Percentiles rank a stretch among this genome's conserved stretches.
phyloP scores from a whole-genome alignment of 2,113 vertebrate genomes.

The Sapajus apella region DNA sequence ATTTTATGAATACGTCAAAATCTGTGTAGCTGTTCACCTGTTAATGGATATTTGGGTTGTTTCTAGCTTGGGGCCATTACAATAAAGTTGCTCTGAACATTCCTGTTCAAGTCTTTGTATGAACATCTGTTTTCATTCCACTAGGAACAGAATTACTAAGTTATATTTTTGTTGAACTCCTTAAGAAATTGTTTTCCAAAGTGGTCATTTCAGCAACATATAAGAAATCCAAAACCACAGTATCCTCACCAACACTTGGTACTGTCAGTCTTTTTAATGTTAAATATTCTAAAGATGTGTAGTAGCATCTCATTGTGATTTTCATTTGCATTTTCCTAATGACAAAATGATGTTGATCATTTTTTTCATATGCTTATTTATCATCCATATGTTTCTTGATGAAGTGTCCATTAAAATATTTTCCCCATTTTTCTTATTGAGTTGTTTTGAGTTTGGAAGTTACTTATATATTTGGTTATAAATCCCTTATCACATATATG shows the following conservation, averaged over 20 bases:
- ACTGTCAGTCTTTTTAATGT: not conserved
- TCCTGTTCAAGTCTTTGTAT: not conserved
- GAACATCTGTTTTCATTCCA: not conserved
- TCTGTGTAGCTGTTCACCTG: not conserved
- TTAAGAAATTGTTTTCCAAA: not conserved
- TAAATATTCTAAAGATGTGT: not conserved
- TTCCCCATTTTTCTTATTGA: not conserved
- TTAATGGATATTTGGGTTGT: not conserved
- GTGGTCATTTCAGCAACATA: not conserved
- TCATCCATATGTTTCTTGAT: not conserved
- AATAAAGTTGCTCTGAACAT: not conserved
- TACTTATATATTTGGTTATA: constrained; percentile 1
- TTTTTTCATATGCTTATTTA: not conserved
- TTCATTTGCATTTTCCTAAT: not conserved
- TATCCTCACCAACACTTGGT: not conserved
- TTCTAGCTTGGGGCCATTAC: not conserved
- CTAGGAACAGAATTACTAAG: not conserved
- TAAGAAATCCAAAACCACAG: not conserved
- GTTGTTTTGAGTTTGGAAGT: not conserved
- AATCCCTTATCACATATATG: not conserved
- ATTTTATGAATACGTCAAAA: not conserved
- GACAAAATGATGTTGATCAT: not conserved
- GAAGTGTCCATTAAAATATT: not conserved
- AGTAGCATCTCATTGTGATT: not conserved
- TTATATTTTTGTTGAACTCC: not conserved